Conservation (phyloP, 2,888 invertebrate species). For the Folsomia manolachei region DNA sequence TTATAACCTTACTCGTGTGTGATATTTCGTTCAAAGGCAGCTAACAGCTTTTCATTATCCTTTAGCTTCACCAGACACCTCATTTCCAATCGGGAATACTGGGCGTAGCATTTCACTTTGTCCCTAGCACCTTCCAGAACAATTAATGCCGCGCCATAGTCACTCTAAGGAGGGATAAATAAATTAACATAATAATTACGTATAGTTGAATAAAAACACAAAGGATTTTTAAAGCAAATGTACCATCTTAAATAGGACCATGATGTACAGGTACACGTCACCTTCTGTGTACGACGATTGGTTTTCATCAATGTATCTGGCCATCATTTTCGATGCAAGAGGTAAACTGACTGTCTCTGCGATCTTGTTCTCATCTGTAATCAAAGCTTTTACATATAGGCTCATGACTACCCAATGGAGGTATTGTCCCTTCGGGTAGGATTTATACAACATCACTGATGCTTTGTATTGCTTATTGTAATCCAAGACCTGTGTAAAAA, state of each 20-base stretch:
- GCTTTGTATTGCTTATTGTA: conserved; percentile 85
- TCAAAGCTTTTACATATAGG: conserved; percentile 60
- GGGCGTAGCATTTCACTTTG: background rate
- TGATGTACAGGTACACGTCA: conserved; percentile 85
- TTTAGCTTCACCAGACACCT: background rate
- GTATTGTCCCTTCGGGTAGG: conserved; percentile 90
- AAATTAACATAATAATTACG: background rate
- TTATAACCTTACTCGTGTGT: background rate
- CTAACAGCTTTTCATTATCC: background rate
- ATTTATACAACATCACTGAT: conserved; percentile 85
- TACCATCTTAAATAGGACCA: conserved; percentile 67
- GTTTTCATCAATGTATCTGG: conserved; percentile 82
- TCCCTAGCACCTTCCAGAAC: conserved; percentile 69
- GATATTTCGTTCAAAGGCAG: conserved; percentile 55
- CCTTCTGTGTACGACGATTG: conserved; percentile 84
- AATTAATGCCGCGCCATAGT: conserved; percentile 75
- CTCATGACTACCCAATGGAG: conserved; percentile 99
- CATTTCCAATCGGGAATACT: background rate
- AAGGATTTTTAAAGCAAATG: too few species aligned
- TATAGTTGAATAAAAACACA: background rate
- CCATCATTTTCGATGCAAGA: conserved; percentile 90
- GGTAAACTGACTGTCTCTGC: conserved; percentile 61
- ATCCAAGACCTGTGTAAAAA: conserved; percentile 62
- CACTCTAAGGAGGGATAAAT: conserved; percentile 58
- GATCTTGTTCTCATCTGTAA: background rate